Evolutionary conservation across 2,888 invertebrate genomes (phyloP).

Genomic region (Baccha elongata): DNA sequence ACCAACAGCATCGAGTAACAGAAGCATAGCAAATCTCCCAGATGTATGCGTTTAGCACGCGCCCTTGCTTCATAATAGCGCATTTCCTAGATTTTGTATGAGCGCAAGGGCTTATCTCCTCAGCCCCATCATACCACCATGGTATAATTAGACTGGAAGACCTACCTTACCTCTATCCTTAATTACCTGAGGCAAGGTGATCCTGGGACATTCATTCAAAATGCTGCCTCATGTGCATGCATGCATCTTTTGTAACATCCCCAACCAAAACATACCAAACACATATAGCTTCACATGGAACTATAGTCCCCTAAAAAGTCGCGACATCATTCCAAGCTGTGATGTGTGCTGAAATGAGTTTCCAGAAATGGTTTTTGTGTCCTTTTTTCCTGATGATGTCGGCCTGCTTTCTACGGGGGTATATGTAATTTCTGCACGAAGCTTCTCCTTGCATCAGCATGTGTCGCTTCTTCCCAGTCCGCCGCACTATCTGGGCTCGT

Average conservation of each 20-base stretch:
- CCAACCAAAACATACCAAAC: slow-evolving; percentile 18
- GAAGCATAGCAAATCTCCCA: slow-evolving; percentile 66
- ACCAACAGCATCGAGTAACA: slow-evolving; percentile 21
- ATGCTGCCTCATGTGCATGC: slow-evolving; percentile 71
- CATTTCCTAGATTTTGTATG: slow-evolving; percentile 73
- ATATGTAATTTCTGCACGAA: slow-evolving; percentile 49
- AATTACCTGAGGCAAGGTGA: slow-evolving; percentile 72
- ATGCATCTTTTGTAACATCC: slow-evolving; percentile 58
- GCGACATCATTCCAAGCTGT: slow-evolving; percentile 72
- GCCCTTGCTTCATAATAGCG: slow-evolving; percentile 70
- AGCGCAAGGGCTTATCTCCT: slow-evolving; percentile 69
- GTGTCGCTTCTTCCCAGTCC: slow-evolving; percentile 47
- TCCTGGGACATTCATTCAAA: slow-evolving; percentile 72
- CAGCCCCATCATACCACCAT: slow-evolving; percentile 54
- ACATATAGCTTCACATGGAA: neutral
- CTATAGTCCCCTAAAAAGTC: slow-evolving; percentile 47
- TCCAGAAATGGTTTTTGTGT: slow-evolving; percentile 38
- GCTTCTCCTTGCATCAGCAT: slow-evolving; percentile 70
- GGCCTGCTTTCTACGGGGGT: slow-evolving; percentile 20
- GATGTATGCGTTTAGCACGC: slow-evolving; percentile 74
- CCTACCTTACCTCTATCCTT: slow-evolving; percentile 54
- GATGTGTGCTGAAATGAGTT: slow-evolving; percentile 64
- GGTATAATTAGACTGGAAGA: slow-evolving; percentile 63
- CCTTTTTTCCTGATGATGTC: slow-evolving; percentile 35
- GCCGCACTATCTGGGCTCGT: neutral